Percentiles rank a stretch among this genome's conserved stretches.
Conservation (phyloP, 2,888 invertebrate species). For the Myopa testacea region DNA sequence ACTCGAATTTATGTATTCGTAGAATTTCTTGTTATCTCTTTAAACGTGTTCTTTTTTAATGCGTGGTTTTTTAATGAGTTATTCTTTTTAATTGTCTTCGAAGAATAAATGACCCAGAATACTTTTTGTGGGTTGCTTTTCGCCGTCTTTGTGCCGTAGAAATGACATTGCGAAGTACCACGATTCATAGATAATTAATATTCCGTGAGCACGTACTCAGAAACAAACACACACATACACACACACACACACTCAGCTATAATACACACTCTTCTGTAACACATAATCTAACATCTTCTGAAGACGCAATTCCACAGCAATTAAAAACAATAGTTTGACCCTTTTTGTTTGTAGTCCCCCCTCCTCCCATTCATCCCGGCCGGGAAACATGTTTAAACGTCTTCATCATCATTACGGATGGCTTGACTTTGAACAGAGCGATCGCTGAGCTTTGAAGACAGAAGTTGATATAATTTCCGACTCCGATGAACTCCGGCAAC, state of each 20-base stretch:
- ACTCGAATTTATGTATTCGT: background rate
- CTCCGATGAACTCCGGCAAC: background rate
- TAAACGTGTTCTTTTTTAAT: background rate
- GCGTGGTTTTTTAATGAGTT: background rate
- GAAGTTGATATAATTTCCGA: background rate
- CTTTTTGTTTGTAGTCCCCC: background rate
- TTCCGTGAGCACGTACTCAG: background rate
- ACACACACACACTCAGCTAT: too few species aligned
- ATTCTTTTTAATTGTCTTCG: background rate
- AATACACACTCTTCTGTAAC: too few species aligned
- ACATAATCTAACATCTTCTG: too few species aligned
- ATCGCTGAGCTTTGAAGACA: background rate
- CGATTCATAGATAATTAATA: constrained; percentile 1
- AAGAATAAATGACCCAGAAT: background rate
- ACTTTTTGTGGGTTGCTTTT: background rate
- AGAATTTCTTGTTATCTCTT: background rate
- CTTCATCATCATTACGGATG: constrained; percentile 1
- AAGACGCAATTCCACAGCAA: background rate
- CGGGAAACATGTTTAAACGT: background rate
- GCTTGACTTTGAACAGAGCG: background rate
- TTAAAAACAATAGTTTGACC: background rate
- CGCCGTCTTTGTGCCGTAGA: background rate
- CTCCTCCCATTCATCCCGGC: background rate
- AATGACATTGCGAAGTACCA: background rate
- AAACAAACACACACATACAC: background rate